Evolutionary conservation across 1,140 invertebrate species (phyloP).

Genomic region (Dolichoris vasculosae): DNA sequence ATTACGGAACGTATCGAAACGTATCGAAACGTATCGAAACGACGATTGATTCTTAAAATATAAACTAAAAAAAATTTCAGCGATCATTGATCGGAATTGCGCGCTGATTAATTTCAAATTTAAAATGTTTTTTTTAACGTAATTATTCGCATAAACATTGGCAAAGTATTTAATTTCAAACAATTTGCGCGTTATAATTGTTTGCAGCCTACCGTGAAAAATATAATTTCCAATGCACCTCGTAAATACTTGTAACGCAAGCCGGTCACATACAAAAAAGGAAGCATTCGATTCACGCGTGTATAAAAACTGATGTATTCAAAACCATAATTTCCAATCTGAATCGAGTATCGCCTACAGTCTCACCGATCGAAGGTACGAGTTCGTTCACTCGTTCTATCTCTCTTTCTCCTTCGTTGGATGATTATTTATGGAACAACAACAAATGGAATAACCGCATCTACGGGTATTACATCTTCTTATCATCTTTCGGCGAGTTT

Average conservation of each 20-base stretch:
- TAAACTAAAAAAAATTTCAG: too few species aligned
- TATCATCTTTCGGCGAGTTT: neutral
- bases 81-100: too few species aligned
- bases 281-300: neutral
- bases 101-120: too few species aligned
- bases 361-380: neutral
- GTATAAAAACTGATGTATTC: neutral
- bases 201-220: neutral
- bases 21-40: neutral
- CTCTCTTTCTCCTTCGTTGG: neutral
- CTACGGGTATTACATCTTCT: too few species aligned
- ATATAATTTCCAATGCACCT: neutral
- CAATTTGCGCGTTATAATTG: neutral
- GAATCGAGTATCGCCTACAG: neutral
- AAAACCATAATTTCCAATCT: neutral
- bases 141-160: too few species aligned
- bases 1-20: neutral
- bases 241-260: neutral
- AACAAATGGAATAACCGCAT: neutral
- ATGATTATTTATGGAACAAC: constrained; percentile 1
- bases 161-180: too few species aligned
- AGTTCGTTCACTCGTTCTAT: neutral
- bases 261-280: neutral
- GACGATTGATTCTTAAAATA: too few species aligned
- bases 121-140: neutral